phyloP scores from a whole-genome alignment of 2,797 vertebrate species.

The Clarias pachynema region DNA sequence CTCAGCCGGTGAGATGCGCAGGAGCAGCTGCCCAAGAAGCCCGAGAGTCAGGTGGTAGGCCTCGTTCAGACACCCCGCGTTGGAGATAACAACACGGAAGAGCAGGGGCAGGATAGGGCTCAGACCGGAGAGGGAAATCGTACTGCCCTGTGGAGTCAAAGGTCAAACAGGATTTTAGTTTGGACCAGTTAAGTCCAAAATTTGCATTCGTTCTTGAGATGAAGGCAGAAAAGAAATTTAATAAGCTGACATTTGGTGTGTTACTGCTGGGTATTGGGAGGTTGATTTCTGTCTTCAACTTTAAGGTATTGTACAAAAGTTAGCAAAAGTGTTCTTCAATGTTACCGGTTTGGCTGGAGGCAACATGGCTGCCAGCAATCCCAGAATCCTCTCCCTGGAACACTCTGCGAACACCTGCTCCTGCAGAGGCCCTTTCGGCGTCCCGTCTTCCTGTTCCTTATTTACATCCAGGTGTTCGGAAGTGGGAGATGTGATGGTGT shows the following conservation, averaged over 20 bases:
- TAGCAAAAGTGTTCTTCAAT: neutral
- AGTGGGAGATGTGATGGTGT: constrained; percentile 64
- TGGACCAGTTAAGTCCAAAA: neutral
- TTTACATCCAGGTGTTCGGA: constrained; percentile 59
- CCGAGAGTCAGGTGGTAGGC: constrained; percentile 94
- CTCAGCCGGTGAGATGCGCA: constrained; percentile 84
- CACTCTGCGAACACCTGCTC: constrained; percentile 96
- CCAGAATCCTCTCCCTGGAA: constrained; percentile 95
- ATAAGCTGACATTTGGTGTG: neutral
- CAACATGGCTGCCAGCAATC: constrained; percentile 93
- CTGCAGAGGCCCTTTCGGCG: constrained; percentile 78
- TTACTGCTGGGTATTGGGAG: neutral
- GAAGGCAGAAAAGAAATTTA: neutral
- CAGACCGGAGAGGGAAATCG: constrained; percentile 82
- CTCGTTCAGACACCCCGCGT: constrained; percentile 95
- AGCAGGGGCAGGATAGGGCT: constrained; percentile 91
- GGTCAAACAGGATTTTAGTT: neutral
- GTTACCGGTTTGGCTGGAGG: constrained; percentile 87
- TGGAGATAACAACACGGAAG: constrained; percentile 94
- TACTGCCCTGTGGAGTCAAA: constrained; percentile 72
- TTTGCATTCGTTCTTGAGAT: neutral
- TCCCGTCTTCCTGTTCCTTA: constrained; percentile 75
- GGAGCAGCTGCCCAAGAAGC: constrained; percentile 90
- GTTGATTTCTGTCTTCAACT: neutral
- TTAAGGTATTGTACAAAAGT: neutral